Base-by-base conservation (phyloP, 2,888 invertebrate genomes). In the Octodonta nipae region DNA sequence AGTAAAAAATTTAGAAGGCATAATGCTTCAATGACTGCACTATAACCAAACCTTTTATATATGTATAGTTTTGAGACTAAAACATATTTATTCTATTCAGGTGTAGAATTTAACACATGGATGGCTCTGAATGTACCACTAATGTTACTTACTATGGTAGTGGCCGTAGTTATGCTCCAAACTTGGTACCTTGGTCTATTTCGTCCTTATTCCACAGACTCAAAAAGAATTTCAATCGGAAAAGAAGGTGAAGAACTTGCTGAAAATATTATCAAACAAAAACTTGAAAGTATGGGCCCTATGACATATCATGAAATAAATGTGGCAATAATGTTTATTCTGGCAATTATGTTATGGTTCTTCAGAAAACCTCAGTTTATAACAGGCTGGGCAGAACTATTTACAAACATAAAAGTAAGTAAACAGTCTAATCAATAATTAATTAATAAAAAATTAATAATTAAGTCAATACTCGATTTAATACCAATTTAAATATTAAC, bases 301-400 rank as follows among this genome's bases (percentile, higher is more conserved):
- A 73, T 83, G 55, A 73, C 73, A 8, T 79, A 79, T 64, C 84
- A 86, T 44, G 86, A 88, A 60, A 70, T 64, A 52, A 68, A 68
- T 30, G 79, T 85, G 0, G 79, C 79, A 14, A 40, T 71, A 3
- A 65, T 85, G 31, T 93, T 93, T 58, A 56, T 82, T 14, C 43
- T 79, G 7, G 77, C 89, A 5, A 80, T 92, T 8, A 51, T 81
- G 32, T 67, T 92, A 48, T 93, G 91, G 79, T 83, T 92, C 58
- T 83, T 89, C 58, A 73, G 91, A 28, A 78, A 78, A 38, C 92
- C 92, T 0, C 84, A 86, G 39, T 85, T 91, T 56, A 78, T 88
- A 50, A 66, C 68, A 0, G 92, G 92, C 2, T 92, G 92, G 89
- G 83, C 86, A 1, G 72, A 75, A 38, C 60, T 73, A 16, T 65